phyloP scores from a whole-genome alignment of 64 coral and sea anemone genomes.

The Hydrozoanthus tunicans region DNA sequence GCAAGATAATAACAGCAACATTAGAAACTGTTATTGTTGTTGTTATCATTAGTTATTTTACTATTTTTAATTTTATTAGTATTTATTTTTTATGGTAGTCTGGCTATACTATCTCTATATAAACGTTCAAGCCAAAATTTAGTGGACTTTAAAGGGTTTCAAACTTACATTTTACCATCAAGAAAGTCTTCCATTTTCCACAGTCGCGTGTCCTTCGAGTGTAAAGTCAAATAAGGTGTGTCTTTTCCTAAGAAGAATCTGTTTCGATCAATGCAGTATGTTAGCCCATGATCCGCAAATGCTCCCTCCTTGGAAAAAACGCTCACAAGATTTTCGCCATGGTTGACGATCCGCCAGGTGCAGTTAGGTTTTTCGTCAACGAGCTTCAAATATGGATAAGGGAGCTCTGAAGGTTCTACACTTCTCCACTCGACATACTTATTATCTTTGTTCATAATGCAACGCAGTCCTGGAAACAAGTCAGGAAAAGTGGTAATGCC shows the following conservation, averaged over 20 bases:
- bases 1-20: not conserved
- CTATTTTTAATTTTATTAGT: not conserved
- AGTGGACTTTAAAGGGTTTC: not conserved
- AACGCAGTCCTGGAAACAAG: not conserved
- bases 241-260: not conserved
- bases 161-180: not conserved
- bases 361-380: not conserved
- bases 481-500: not conserved
- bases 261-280: not conserved
- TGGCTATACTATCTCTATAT: not conserved
- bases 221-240: not conserved
- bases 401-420: not conserved
- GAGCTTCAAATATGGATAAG: not conserved
- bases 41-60: not conserved
- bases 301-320: not conserved
- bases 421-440: not conserved
- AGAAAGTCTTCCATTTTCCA: constrained; percentile 5
- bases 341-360: constrained; percentile 4
- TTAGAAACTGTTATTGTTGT: not conserved
- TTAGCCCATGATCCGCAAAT: not conserved
- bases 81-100: not conserved
- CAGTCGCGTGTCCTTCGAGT: not conserved
- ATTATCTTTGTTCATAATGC: not conserved
- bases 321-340: not conserved
- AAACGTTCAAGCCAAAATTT: no score